Evolutionary conservation across 2,888 invertebrate genomes (phyloP), one percentile per base, ranked within the genome.

Genomic region (Drosophila tanythrix): DNA sequence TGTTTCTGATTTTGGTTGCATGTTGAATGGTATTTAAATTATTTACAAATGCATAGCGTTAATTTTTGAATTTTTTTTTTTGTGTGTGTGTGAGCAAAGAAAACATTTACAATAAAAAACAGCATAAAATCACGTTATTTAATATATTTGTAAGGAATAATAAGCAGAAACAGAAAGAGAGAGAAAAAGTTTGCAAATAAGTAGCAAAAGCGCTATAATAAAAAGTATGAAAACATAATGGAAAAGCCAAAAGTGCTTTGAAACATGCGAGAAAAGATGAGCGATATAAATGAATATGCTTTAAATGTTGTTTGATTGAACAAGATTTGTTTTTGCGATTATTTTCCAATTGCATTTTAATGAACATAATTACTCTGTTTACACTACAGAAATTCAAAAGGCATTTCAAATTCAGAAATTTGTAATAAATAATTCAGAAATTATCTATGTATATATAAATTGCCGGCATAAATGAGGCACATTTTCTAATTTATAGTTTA

Each of bases 1-100:
- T 70, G 81, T 79, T 87, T 87, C 88, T 84, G 74, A 79, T 79
- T 86, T 72, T 81, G 74, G 69, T 87, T 89, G 90, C 81, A 81
- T 82, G 86, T 74, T 80, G 79, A 73, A 79, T 83, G 75, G 81
- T 79, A 71, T 74, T 79, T 82, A 66, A 60, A 82, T 75, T 91
- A 90, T 91, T 82, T 91, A 91, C 91, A 91, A 86, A 91, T 89
- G 88, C 86, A 91, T 86, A 76, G 90, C 82, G 84, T 89, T 89
- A 82, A 80, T 76, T 64, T 73, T 75, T 48, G 56, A 7, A 25
- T 36, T 58, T 72, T 63, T 69, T 70, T 8, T 57, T 35, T 65
- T 21, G 21, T 43, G 11, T 21, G 46, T 2, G 25, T 52, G 74
- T 70, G 81, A 70, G 70, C 81, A 78, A 76, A 68, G 78, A 74